A percentile compares a stretch with the other conserved stretches of the same genome.
Evolutionary conservation across 2,888 invertebrate genomes (phyloP).

Genomic region (Rhopalosiphum nymphaeae): DNA sequence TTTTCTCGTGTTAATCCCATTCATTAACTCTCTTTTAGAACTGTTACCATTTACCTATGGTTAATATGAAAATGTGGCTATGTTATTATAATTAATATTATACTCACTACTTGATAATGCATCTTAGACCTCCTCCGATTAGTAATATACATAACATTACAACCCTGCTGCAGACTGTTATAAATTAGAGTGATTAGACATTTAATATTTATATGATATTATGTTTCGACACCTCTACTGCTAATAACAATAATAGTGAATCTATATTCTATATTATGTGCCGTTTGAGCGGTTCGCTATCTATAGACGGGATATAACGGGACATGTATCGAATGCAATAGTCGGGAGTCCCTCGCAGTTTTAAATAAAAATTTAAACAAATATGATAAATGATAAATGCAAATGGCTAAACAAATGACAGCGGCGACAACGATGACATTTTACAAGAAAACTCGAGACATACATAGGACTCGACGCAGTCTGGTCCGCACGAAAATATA

Average conservation of each 20-base stretch:
- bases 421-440: neutral
- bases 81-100: neutral
- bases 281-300: neutral
- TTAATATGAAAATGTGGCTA: too few relatives aligned
- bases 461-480: neutral
- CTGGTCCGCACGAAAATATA: neutral
- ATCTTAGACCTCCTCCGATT: too few relatives aligned
- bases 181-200: neutral
- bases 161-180: neutral
- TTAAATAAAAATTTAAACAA: neutral
- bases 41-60: neutral
- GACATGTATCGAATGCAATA: neutral
- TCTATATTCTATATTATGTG: neutral
- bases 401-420: neutral
- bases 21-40: neutral
- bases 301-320: neutral
- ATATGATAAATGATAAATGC: neutral
- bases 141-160: too few relatives aligned
- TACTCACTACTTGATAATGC: too few relatives aligned
- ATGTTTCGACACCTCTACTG: neutral
- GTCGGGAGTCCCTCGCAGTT: neutral
- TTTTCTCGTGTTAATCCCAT: too few relatives aligned
- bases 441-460: neutral
- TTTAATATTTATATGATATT: neutral
- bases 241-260: neutral